Base-by-base conservation (phyloP, 1,140 invertebrate genomes). In the Trichonephila inaurata region DNA sequence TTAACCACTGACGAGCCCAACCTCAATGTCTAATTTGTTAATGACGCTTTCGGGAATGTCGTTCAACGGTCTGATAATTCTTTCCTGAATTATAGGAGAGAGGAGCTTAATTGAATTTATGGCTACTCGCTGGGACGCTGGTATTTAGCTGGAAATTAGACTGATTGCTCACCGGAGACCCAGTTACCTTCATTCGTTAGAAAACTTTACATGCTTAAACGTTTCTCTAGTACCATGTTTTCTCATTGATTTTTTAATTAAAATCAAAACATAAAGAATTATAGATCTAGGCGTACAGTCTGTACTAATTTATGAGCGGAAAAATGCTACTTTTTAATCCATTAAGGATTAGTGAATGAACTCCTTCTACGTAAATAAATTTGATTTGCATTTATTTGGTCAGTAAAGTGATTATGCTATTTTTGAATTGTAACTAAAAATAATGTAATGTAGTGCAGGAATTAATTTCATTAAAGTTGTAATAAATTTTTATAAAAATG, bases 41-140 rank as follows among this genome's bases (percentile, higher is more conserved):
- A 89, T 89, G 88, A 72, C 62, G 88, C 88, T 89, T 77, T 77
- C 51, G 64, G 88, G 88, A 89, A 60, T 58, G 61, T 62, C 66
- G 33, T 89, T 89, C 64, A 89, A 51, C 88, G 66, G 21, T 69
- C 88, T 66, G 62, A 69, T 89, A 89, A 89, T 58, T 89, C 88
- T 89, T 89, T 62, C 69, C 62, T 89, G 88, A 89, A 77, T 89
- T 89, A 89, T 89, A 33, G 88, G 33, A 24, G n/a, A 33, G 64
- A 33, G 88, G 28, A 44, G 40, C 88, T 58, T 89, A 89, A 89
- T 89, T 89, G 88, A 69, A 89, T 89, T 89, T 89, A 89, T 66
- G 69, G 62, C 62, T 61, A 28, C 24, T n/a, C 66, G 12, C n/a
- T 44, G 7, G 19, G 51, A 44, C 83, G 24, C 28, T 18, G 72